A percentile compares a stretch with the other conserved stretches of the same genome.
These are phyloP conservation scores for Lasioglossum baleicum DNA, from an alignment of 1,140 invertebrate genomes.

Conservation along the genomic window DNA sequence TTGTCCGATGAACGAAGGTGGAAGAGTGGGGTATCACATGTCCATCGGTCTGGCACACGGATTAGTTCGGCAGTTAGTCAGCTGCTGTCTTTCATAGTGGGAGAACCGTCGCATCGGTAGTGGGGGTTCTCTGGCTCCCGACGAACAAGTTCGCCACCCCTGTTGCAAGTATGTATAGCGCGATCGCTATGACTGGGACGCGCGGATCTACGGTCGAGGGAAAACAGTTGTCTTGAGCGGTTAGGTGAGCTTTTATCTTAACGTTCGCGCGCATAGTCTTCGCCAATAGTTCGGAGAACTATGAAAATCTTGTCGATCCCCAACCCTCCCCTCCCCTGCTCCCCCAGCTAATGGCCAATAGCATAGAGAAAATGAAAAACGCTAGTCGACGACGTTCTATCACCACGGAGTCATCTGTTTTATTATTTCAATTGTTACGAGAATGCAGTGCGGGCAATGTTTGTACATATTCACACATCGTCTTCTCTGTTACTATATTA, in stretches of 20 bases:
- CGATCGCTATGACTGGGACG: background rate
- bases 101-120: no score
- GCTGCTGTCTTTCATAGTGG: no score
- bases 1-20: no score
- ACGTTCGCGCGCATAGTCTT: background rate
- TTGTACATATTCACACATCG: constrained; percentile 25
- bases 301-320: background rate
- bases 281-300: background rate
- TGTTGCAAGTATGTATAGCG: background rate
- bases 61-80: no score
- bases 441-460: background rate
- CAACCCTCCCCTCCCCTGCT: background rate
- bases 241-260: background rate
- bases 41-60: no score
- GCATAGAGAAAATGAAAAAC: background rate
- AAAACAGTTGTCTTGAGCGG: background rate
- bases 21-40: no score
- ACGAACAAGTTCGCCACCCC: no score
- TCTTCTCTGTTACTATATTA: constrained; percentile 26
- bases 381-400: background rate
- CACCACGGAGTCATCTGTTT: background rate
- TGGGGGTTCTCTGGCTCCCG: no score
- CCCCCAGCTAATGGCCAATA: background rate
- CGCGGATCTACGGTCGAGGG: background rate
- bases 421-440: constrained; percentile 9